phyloP scores from a whole-genome alignment of 2,888 invertebrate species.

The Sepioteuthis lessoniana region DNA sequence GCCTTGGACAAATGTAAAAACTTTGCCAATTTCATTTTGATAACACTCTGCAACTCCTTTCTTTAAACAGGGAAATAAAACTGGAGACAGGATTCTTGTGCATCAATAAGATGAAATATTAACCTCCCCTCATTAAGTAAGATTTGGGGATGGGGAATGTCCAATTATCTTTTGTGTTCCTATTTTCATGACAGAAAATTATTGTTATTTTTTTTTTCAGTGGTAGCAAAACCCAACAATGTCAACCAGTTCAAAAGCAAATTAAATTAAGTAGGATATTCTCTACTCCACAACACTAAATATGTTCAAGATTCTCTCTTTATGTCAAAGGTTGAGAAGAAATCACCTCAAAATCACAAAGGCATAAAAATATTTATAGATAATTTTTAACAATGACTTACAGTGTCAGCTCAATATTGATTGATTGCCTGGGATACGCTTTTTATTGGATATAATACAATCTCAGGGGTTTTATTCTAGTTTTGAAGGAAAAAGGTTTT shows the following conservation, averaged over 20 bases:
- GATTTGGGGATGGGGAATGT: background rate
- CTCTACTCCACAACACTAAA: background rate
- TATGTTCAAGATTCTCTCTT: background rate
- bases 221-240: background rate
- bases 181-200: background rate
- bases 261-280: background rate
- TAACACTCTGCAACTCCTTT: too few relatives aligned
- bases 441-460: too few relatives aligned
- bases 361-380: background rate
- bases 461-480: too few relatives aligned
- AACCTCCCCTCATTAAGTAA: background rate
- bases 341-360: background rate
- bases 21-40: too few relatives aligned
- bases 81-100: background rate
- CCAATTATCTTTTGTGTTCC: background rate
- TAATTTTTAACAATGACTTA: background rate
- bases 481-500: too few relatives aligned
- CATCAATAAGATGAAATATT: background rate
- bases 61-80: background rate
- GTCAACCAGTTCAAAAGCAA: background rate
- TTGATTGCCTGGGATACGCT: background rate
- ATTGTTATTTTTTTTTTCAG: background rate
- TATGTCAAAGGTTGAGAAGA: background rate
- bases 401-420: background rate
- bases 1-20: too few relatives aligned